phyloP scores from a whole-genome alignment of 2,113 vertebrate genomes.

The Crotalus helleri region DNA sequence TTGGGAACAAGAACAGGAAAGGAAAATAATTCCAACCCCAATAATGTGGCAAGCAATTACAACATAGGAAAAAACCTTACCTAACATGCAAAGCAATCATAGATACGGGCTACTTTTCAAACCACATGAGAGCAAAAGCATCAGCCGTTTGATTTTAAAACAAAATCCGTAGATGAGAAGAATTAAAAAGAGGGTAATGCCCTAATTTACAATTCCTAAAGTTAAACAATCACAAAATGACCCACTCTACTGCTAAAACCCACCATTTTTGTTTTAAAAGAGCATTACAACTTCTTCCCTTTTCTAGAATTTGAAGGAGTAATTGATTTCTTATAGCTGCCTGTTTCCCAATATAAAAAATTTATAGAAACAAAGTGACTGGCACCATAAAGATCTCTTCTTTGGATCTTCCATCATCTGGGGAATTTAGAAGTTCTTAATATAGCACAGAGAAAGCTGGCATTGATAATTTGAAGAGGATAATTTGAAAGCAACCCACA shows the following conservation, averaged over 20 bases:
- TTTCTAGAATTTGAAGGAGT: not conserved
- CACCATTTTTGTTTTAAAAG: not conserved
- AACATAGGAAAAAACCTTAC: not conserved
- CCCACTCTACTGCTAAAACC: not conserved
- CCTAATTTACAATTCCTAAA: not conserved
- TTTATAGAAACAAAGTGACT: constrained; percentile 13
- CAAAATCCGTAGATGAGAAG: not conserved
- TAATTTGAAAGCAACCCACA: not conserved
- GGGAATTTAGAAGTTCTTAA: not conserved
- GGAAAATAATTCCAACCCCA: not conserved
- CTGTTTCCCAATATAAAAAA: constrained; percentile 10
- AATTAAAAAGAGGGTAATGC: not conserved
- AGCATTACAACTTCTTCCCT: not conserved
- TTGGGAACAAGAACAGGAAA: not conserved
- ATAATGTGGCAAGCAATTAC: not conserved
- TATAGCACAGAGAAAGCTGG: not conserved
- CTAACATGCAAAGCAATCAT: not conserved
- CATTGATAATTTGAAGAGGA: not conserved
- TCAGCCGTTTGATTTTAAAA: not conserved
- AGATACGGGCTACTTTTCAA: not conserved
- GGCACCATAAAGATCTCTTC: not conserved
- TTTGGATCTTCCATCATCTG: not conserved
- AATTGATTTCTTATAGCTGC: not conserved
- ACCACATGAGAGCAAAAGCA: not conserved
- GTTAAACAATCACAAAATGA: not conserved